Evolutionary conservation across 64 coral and sea anemone species (phyloP), one percentile per base, ranked within the genome.

Genomic region (Trachythela sp.): DNA sequence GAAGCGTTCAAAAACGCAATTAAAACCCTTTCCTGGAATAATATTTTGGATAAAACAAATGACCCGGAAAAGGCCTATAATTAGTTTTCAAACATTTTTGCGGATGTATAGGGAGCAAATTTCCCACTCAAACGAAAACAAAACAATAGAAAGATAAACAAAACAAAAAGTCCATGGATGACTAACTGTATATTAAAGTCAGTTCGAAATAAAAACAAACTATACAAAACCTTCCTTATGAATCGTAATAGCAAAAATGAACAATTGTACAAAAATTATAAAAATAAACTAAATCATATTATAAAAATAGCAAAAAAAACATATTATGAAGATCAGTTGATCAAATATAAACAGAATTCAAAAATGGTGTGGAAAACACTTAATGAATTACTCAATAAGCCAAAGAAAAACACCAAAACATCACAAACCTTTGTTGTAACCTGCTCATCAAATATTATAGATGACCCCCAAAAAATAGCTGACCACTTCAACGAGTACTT

Each of bases 271-370:
- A 68, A 68, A 68, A 68, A 68, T n/a, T 68, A 68, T 31, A 68
- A 68, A 68, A 68, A 68, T 14, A 68, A 68, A 68, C 59, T 68
- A n/a, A 68, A 68, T 31, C 59, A 68, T 68, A 31, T 68, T n/a
- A 68, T 68, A 68, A 68, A 68, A 68, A 68, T 68, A 68, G 59
- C 59, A 6, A 68, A 68, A 68, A 68, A 68, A 68, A 22, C 20
- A n/a, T n/a, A n/a, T n/a, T 68, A 68, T 31, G 59, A 68, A 31
- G 18, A 68, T n/a, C 59, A 68, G 15, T 68, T 68, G 30, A 68
- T 68, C 20, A 68, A 68, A 68, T 68, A 68, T 14, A 68, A 68
- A 68, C 20, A 68, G 59, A 31, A 68, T 68, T n/a, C 59, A 6
- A 68, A 22, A 31, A 45, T 45, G 42, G 42, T 45, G 4, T 45